Base-by-base conservation (phyloP, 2,797 vertebrate species). In the Cyclopterus lumpus region DNA sequence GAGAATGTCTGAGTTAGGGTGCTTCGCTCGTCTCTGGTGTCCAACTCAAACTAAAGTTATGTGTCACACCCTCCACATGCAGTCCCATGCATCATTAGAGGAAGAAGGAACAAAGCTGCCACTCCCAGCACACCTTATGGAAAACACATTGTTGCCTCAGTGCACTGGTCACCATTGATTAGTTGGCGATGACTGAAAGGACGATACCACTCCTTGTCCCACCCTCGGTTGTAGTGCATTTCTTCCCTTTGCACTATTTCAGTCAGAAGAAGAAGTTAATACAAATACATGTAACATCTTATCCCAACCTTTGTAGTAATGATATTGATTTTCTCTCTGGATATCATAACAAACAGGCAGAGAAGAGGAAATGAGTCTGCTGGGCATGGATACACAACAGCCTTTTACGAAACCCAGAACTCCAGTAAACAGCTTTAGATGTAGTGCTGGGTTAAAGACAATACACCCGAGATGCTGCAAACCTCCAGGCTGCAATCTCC, bases 31-130 rank as follows among this genome's bases (percentile, higher is more conserved):
- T 55, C 77, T 85, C 58, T 28, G 65, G 77, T 83, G 80, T 86
- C 85, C 70, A 0, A 59, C 67, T 87, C 82, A 74, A 55, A 69
- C 65, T 48, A 44, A 66, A 85, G 85, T 42, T 80, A 80, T 83
- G 86, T 77, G 87, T 82, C 88, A 73, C 93, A 80, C 88, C 87
- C 87, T 68, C 66, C 77, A 59, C 70, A 68, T 81, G 78, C 72
- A 85, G 81, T 28, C 68, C 44, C 82, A 77, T 83, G 85, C 81
- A 89, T 89, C 89, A 87, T 80, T 77, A 81, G 48, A 54, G 57
- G 55, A 38, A 80, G 22, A 51, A 26, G 67, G 76, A 72, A 83
- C 69, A 75, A 74, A 72, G 67, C 58, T 12, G 77, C 75, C 77
- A 69, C 81, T 78, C 82, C 84, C 57, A 42, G 22, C 60, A n/a